Evolutionary conservation across 2,888 invertebrate species (phyloP), one percentile per base, ranked within the genome.

Genomic region (Lasioglossum lativentre): DNA sequence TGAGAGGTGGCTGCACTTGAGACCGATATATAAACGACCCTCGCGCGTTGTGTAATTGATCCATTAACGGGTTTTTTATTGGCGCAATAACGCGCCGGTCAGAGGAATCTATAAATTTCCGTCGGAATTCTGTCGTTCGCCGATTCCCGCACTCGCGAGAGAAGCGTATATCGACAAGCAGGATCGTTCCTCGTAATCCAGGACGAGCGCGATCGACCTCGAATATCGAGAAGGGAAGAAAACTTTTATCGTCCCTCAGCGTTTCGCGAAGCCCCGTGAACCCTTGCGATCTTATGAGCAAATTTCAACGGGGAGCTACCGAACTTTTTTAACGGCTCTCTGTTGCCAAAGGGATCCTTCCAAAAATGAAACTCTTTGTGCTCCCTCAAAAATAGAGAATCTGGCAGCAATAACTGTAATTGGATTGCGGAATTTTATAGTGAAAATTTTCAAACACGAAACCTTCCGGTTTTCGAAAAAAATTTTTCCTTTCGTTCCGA

Each of bases 41-140:
- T 52, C 23, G 45, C 38, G 68, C 38, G 68, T 82, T 82, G 38
- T 59, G 82, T 81, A 82, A 82, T 81, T 81, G 82, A 74, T 74
- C 75, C 40, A 81, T 82, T 82, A 82, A 74, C 70, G 40, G 82
- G 74, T 63, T 71, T 66, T 42, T 56, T 83, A 83, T 78, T 66
- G 78, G 40, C 45, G 78, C 47, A 73, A 82, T 81, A 81, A 74
- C 79, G 66, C 47, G 74, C 23, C 30, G 66, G 34, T 34, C 66
- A 40, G 52, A 74, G 70, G 74, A 75, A 82, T 74, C 82, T 81
- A 81, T 63, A 82, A 82, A 83, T 75, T 82, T 75, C 82, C 27
- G 75, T 63, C 70, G 8, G 71, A 40, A 59, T 82, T 81, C 42
- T 63, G 19, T 47, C 52, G 68, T 56, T 79, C 34, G 16, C 59